Evolutionary conservation across 2,113 vertebrate genomes (phyloP).

Genomic region (Syngnathus typhle): DNA sequence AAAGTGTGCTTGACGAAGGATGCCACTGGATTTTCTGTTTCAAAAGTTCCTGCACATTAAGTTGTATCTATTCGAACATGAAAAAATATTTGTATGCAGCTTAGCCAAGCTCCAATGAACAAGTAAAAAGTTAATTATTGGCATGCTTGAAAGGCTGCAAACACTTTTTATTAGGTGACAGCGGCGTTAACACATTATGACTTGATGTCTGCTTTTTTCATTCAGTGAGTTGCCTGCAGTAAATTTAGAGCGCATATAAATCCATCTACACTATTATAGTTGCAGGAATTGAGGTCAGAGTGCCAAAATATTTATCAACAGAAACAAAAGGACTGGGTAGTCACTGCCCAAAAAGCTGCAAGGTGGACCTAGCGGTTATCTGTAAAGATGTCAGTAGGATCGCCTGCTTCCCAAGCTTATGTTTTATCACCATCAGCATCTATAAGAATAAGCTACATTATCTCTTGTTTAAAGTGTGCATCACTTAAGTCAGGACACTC

Average conservation of each 20-base stretch:
- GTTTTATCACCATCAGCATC: background rate
- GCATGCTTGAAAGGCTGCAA: background rate
- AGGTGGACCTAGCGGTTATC: background rate
- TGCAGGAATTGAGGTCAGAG: background rate
- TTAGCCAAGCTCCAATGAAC: background rate
- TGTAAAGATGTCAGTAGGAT: background rate
- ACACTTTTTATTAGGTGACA: background rate
- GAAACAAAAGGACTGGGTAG: background rate
- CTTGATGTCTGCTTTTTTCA: constrained; percentile 1
- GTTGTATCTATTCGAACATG: background rate
- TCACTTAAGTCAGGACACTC: background rate
- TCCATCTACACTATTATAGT: background rate
- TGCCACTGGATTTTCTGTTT: background rate
- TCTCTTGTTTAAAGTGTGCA: background rate
- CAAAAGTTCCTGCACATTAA: background rate
- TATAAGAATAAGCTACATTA: background rate
- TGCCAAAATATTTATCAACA: background rate
- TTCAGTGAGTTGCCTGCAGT: background rate
- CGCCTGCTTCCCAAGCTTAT: background rate
- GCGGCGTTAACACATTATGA: background rate
- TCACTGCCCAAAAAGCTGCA: background rate
- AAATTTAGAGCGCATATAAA: background rate
- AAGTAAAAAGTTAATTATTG: constrained; percentile 1
- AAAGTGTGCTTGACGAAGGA: background rate
- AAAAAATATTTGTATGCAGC: background rate